Base-by-base conservation (phyloP, 2,113 vertebrate genomes). In the Spermophilus dauricus region DNA sequence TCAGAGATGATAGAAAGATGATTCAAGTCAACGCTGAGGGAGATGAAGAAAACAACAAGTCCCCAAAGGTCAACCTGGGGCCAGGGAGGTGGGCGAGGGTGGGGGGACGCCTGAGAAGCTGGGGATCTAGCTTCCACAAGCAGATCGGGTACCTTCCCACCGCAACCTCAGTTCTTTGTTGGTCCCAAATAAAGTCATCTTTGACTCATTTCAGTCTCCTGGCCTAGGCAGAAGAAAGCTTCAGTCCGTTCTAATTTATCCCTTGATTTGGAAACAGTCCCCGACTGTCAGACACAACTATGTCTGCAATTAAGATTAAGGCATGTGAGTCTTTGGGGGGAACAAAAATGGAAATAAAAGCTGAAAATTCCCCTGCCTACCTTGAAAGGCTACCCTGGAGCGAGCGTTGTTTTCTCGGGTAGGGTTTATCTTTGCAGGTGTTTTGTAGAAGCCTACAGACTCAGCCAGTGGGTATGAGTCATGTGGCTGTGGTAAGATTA, bases 381-480 rank as follows among this genome's bases (percentile, higher is more conserved):
- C 34, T 75, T 61, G 8, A 92, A 32, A 81, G 84, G 67, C 83
- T 97, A 70, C 51, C 86, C 45, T 95, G 88, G 77, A 84, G 24
- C 17, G 76, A 95, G 94, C 88, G 88, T 34, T 83, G 73, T 97
- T 97, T 97, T 96, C 95, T 84, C 78, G 82, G 95, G 88, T 95
- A 95, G 94, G 78, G 95, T 95, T 92, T 97, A 86, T 98, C 86
- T 97, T 96, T 85, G 95, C 97, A 98, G 98, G 98, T 98, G 98
- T 97, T 98, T 95, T 73, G 81, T 42, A 95, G 73, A 98, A 96
- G 95, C 95, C 97, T 94, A 97, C 51, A 88, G 94, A 95, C 90
- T 88, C 98, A 97, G 97, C 87, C 96, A 96, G 78, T 14, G 87
- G 56, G 91, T 89, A 93, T 98, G 98, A 98, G 98, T 99, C 98